Evolutionary conservation across 2,113 vertebrate genomes (phyloP), one percentile per base, ranked within the genome.

Genomic region (Apaloderma vittatum): DNA sequence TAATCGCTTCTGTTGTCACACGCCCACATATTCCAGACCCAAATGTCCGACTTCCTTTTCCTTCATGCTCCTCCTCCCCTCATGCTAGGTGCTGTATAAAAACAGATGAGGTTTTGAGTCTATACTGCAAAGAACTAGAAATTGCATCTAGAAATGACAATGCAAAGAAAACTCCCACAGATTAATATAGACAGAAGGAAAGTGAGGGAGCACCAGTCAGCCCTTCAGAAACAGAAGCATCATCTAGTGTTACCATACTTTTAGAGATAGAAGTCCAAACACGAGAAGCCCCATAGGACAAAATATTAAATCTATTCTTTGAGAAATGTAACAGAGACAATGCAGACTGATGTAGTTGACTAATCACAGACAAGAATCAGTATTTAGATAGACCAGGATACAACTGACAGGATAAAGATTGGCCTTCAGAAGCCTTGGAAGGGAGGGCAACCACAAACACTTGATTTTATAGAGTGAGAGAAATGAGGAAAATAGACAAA

Each of bases 151-250:
- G 49, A 87, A 88, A 52, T 45, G 26, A 75, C 17, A 75, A 12
- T 20, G 36, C 8, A 93, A 68, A 89, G 48, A 43, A 78, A 90
- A 55, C 0, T 3, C 12, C 19, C 8, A 21, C 14, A 36, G 29
- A 52, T 18, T 21, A 49, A 70, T 15, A 45, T 11, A 86, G 14
- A 27, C 21, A 68, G 48, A 57, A 65, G 43, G 32, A 52, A 81
- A 29, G 43, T 12, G 32, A 70, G 37, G 40, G 2, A 66, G 23
- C 12, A 36, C 18, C 15, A 2, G 0, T 18, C 4, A 5, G 58
- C 6, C 67, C 32, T 57, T 52, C 67, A 91, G 84, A 88, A 91
- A 49, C 2, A 3, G 32, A 75, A 68, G 54, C 12, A 4, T 24
- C 40, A 58, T 40, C 16, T 27, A 27, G 24, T 45, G 36, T 29